Evolutionary conservation across 2,888 invertebrate species (phyloP).

Genomic region (Eupithecia pulchellata): DNA sequence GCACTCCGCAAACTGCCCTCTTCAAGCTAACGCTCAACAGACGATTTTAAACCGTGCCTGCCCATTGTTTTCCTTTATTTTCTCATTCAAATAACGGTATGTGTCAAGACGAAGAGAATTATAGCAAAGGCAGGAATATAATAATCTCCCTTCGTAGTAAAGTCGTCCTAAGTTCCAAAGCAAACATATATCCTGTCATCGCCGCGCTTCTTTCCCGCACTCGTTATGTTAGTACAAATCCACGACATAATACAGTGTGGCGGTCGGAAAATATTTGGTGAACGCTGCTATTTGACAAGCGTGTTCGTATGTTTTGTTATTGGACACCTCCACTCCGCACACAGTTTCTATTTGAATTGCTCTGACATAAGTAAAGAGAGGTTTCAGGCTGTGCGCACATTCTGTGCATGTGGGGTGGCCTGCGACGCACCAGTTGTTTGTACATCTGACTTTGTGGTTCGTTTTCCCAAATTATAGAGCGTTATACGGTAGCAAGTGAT

Average conservation of each 20-base stretch:
- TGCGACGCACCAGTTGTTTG: slow-evolving; percentile 57
- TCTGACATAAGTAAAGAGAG: slow-evolving; percentile 64
- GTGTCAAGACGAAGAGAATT: slow-evolving; percentile 35
- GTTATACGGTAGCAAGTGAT: slow-evolving; percentile 59
- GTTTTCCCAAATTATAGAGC: slow-evolving; percentile 33
- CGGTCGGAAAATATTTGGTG: slow-evolving; percentile 79
- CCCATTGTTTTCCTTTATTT: slow-evolving; percentile 62
- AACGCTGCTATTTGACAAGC: slow-evolving; percentile 80
- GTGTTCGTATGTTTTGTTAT: slow-evolving; percentile 81
- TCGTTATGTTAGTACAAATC: slow-evolving; percentile 75
- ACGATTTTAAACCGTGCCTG: slow-evolving; percentile 63
- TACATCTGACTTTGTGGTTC: slow-evolving; percentile 53
- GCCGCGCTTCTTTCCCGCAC: slow-evolving; percentile 69
- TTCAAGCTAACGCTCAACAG: slow-evolving; percentile 66
- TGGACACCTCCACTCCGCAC: slow-evolving; percentile 79
- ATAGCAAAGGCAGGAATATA: slow-evolving; percentile 32
- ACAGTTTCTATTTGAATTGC: slow-evolving; percentile 76
- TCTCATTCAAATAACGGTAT: slow-evolving; percentile 49
- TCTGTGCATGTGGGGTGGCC: slow-evolving; percentile 47
- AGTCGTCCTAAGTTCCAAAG: slow-evolving; percentile 65
- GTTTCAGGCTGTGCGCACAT: slow-evolving; percentile 49
- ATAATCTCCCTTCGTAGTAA: slow-evolving; percentile 34
- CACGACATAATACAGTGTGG: slow-evolving; percentile 74
- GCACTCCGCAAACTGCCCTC: slow-evolving; percentile 76
- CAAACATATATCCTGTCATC: slow-evolving; percentile 61